Conservation (phyloP, 1,140 invertebrate genomes). For the Caenorhabditis brenneri region DNA sequence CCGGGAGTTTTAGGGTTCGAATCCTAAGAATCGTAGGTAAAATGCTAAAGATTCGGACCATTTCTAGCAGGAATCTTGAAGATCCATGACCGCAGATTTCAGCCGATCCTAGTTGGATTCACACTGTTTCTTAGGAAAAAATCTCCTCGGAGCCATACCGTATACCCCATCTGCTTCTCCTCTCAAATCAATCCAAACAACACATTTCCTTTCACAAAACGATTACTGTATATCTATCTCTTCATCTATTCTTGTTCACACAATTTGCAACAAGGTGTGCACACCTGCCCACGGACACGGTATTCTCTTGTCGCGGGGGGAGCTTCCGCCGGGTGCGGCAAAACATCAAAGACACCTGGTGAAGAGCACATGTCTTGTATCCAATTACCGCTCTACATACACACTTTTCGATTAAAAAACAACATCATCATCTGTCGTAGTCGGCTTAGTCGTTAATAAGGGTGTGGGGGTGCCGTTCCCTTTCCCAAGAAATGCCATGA, state of each 20-base stretch:
- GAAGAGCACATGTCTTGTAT: constrained; percentile 36
- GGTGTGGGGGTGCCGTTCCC: constrained; percentile 21
- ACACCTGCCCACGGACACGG: neutral
- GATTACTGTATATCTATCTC: neutral
- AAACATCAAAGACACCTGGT: constrained; percentile 1
- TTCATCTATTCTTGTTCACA: too few relatives aligned
- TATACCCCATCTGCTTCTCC: too few relatives aligned
- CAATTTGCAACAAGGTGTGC: constrained; percentile 39
- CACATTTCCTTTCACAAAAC: neutral
- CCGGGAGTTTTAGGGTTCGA: too few relatives aligned
- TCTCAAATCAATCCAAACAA: too few relatives aligned
- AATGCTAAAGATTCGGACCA: too few relatives aligned
- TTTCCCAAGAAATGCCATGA: neutral
- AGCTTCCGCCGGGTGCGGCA: neutral
- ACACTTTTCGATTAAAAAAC: neutral
- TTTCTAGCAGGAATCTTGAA: too few relatives aligned
- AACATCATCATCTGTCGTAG: too few relatives aligned
- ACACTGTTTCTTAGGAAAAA: too few relatives aligned
- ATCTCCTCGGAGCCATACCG: too few relatives aligned
- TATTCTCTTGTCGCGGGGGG: neutral
- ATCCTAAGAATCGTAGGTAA: too few relatives aligned
- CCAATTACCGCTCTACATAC: constrained; percentile 1
- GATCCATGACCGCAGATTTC: too few relatives aligned
- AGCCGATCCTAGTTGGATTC: too few relatives aligned
- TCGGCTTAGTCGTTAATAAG: constrained; percentile 33